These are phyloP conservation scores for Drosophila azteca DNA, from an alignment of 1,140 invertebrate species.

Conservation along the genomic window DNA sequence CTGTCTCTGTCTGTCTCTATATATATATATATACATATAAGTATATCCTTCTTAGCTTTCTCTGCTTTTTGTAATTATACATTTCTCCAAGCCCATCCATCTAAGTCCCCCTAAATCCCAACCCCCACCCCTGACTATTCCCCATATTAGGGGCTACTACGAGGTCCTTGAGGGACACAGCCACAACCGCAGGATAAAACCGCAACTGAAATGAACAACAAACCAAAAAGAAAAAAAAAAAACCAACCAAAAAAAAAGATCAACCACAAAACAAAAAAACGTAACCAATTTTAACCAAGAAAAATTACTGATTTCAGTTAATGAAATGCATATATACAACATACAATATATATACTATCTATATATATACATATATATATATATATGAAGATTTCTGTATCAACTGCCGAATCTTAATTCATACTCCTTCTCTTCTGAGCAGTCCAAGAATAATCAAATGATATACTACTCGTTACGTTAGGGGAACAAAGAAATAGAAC, in stretches of 20 bases:
- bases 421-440: constrained; percentile 83
- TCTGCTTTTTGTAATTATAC: constrained; percentile 70
- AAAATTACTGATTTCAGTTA: too few relatives aligned
- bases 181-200: constrained; percentile 53
- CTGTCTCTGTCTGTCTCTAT: constrained; percentile 27
- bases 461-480: too few relatives aligned
- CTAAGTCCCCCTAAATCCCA: constrained; percentile 29
- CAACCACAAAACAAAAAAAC: constrained; percentile 56
- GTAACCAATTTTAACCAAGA: constrained; percentile 42
- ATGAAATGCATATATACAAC: constrained; percentile 12
- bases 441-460: constrained; percentile 63
- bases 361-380: constrained; percentile 29
- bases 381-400: constrained; percentile 82
- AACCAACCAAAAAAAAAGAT: constrained; percentile 46
- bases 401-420: constrained; percentile 84
- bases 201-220: constrained; percentile 64
- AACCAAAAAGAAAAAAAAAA: constrained; percentile 39
- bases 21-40: constrained; percentile 17
- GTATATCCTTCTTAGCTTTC: constrained; percentile 15
- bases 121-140: constrained; percentile 28
- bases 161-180: constrained; percentile 34
- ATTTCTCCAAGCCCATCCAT: constrained; percentile 41
- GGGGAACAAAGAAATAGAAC: constrained; percentile 43
- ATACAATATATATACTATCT: neutral
- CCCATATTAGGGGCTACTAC: constrained; percentile 14